Evolutionary conservation across 2,797 vertebrate species (phyloP).

Genomic region (Amazonetta brasiliensis): DNA sequence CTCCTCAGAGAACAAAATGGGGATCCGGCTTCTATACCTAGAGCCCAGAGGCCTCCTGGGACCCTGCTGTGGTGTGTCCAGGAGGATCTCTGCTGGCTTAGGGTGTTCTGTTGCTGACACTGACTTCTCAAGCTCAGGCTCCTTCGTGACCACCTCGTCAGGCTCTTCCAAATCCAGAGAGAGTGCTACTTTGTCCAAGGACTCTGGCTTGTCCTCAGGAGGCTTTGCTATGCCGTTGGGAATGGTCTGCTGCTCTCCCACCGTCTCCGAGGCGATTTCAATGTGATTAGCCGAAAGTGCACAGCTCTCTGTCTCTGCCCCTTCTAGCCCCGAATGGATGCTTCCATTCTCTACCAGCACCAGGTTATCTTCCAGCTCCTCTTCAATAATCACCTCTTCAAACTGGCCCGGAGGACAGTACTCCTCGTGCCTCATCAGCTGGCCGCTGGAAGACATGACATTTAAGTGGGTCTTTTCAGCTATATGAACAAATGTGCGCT

Average conservation of each 20-base stretch:
- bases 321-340: conserved; percentile 63
- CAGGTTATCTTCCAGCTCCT: conserved; percentile 65
- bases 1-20: conserved; percentile 90
- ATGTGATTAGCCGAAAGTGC: conserved; percentile 30
- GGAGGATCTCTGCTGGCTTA: conserved; percentile 24
- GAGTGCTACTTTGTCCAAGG: background rate
- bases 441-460: conserved; percentile 89
- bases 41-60: conserved; percentile 56
- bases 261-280: conserved; percentile 57
- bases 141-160: background rate
- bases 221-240: conserved; percentile 45
- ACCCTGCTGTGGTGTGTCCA: background rate
- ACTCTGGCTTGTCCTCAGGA: background rate
- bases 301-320: conserved; percentile 71
- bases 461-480: conserved; percentile 96
- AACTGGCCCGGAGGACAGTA: conserved; percentile 69
- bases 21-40: conserved; percentile 89
- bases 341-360: conserved; percentile 70
- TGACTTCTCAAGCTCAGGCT: conserved; percentile 43
- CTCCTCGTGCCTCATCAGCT: conserved; percentile 81
- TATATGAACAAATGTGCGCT: conserved; percentile 96
- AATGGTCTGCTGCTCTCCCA: conserved; percentile 50
- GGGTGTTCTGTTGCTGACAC: background rate
- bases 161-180: conserved; percentile 29
- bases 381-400: conserved; percentile 78